phyloP scores from a whole-genome alignment of 1,140 invertebrate genomes.

The Pararge aegeria region DNA sequence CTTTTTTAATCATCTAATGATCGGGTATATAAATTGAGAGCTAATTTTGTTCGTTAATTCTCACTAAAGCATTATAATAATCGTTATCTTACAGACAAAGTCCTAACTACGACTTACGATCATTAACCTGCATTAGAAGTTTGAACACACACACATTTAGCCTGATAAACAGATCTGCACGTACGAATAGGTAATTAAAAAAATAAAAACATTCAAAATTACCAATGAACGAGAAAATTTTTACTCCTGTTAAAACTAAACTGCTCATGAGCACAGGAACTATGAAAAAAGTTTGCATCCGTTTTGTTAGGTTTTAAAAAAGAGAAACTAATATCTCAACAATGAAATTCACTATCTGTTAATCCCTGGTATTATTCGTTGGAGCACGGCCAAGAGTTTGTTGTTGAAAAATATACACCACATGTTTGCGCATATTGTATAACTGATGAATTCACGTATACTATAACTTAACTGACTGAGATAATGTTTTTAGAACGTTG shows the following conservation, averaged over 20 bases:
- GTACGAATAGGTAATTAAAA: no score
- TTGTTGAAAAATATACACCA: slow-evolving; percentile 21
- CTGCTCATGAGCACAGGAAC: background rate
- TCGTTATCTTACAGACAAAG: no score
- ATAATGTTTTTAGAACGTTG: slow-evolving; percentile 5
- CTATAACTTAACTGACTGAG: slow-evolving; percentile 15
- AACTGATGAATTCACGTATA: slow-evolving; percentile 20
- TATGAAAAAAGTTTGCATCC: background rate
- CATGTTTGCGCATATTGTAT: slow-evolving; percentile 16
- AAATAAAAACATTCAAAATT: no score
- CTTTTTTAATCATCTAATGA: no score
- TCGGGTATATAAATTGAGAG: no score
- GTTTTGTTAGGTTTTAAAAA: slow-evolving; percentile 15
- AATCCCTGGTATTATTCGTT: slow-evolving; percentile 27
- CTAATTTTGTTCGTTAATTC: no score
- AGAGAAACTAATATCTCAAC: slow-evolving; percentile 11
- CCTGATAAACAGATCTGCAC: no score
- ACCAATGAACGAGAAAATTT: no score
- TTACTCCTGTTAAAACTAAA: background rate
- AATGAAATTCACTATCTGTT: slow-evolving; percentile 23
- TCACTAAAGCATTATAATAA: no score
- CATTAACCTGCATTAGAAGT: no score
- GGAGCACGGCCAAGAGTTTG: slow-evolving; percentile 27
- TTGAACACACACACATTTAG: no score
- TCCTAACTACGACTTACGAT: no score